Evolutionary conservation across 2,888 invertebrate species (phyloP).

Genomic region (Subacronicta megacephala): DNA sequence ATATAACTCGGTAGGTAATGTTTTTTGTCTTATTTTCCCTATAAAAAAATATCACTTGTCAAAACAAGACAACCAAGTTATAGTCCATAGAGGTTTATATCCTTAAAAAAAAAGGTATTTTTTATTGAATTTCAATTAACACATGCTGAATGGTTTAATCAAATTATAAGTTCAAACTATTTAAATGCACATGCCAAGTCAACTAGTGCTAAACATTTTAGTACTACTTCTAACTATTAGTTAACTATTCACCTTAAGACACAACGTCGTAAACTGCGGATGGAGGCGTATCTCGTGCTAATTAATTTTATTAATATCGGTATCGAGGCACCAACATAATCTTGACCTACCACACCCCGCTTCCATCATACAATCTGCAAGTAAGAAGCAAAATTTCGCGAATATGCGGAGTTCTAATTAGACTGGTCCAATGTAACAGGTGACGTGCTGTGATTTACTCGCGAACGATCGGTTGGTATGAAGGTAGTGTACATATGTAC

Average conservation of each 20-base stretch:
- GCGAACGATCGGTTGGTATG: slow-evolving; percentile 66
- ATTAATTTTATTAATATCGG: slow-evolving; percentile 75
- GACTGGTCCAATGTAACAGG: slow-evolving; percentile 65
- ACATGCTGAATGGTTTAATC: no score
- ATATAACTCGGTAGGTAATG: no score
- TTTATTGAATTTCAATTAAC: no score
- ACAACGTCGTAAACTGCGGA: slow-evolving; percentile 43
- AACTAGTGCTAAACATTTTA: slow-evolving; percentile 21
- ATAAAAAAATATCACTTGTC: no score
- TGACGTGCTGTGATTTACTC: slow-evolving; percentile 72
- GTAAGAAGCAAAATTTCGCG: slow-evolving; percentile 13
- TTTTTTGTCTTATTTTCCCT: no score
- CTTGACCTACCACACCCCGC: slow-evolving; percentile 45
- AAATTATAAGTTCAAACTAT: no score
- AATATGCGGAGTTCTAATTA: slow-evolving; percentile 46
- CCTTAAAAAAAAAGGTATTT: no score
- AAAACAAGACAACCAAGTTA: no score
- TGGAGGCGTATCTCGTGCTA: slow-evolving; percentile 68
- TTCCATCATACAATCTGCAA: slow-evolving; percentile 1
- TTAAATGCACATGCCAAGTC: slow-evolving; percentile 3
- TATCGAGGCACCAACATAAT: slow-evolving; percentile 54
- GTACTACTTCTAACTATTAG: slow-evolving; percentile 27
- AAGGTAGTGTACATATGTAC: no score
- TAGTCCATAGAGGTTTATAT: no score
- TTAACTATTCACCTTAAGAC: slow-evolving; percentile 36